These are phyloP conservation scores for Aphrocallistes beatrix DNA, from an alignment of 37 sponge, comb jelly and placozoan species.

Conservation along the genomic window DNA sequence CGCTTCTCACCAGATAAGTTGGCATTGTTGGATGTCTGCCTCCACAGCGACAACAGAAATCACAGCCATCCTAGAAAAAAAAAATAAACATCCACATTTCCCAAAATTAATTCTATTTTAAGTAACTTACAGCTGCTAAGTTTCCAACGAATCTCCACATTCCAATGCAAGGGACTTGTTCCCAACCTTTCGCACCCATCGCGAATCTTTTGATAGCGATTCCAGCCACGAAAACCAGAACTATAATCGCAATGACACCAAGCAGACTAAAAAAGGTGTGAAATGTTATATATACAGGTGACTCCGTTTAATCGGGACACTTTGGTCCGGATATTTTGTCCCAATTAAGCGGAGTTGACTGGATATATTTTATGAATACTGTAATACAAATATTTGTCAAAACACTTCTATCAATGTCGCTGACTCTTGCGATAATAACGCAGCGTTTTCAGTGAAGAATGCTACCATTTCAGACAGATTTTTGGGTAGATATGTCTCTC, in stretches of 20 bases:
- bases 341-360: too few species aligned
- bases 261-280: not conserved
- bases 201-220: constrained; percentile 34
- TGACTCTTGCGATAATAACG: too few species aligned
- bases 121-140: constrained; percentile 48
- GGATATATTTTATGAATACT: too few species aligned
- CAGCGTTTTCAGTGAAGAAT: too few species aligned
- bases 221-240: not conserved
- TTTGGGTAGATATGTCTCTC: too few species aligned
- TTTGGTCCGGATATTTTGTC: too few species aligned
- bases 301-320: too few species aligned
- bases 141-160: constrained; percentile 25
- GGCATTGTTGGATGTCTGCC: constrained; percentile 37
- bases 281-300: not conserved
- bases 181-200: constrained; percentile 64
- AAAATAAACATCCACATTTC: not conserved
- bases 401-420: too few species aligned
- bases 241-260: not conserved
- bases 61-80: constrained; percentile 62
- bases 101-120: not conserved
- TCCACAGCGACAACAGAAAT: constrained; percentile 49
- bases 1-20: constrained; percentile 37
- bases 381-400: too few species aligned
- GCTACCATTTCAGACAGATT: too few species aligned
- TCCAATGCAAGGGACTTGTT: constrained; percentile 52